Base-by-base conservation (phyloP, 2,888 invertebrate species). In the Drosophila borealis region DNA sequence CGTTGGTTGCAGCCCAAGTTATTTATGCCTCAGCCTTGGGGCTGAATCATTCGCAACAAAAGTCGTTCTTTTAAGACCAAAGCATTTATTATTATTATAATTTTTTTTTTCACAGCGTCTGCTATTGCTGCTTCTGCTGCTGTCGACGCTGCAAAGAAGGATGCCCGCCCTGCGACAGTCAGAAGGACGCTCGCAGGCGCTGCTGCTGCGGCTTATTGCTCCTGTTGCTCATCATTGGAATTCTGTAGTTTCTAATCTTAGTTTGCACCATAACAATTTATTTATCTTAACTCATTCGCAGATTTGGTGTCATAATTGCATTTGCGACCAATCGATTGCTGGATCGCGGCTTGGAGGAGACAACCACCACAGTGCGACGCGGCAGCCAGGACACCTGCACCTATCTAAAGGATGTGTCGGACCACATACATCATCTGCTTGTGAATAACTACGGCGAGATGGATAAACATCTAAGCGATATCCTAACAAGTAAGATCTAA, bases 291-390 rank as follows among this genome's bases (percentile, higher is more conserved):
- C 0, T 8, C 13, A 6, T 9, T 65, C 54, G 4, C 34, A 98
- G 98, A 88, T 97, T 98, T 93, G 98, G 98, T 66, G 96, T 98
- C 69, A 97, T 98, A 51, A 97, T 98, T 92, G 96, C 97, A 46
- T 98, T 98, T 93, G 96, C 97, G 57, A 98, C 97, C 60, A 98
- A 98, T 92, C 95, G 96, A 88, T 96, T 96, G 90, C 93, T 97
- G 93, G 95, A 97, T 90, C 94, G 94, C 55, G 96, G 97, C 55
- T 93, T 95, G 36, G 93, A 94, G 55, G 94, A 94, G 19, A 93
- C 96, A 57, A 94, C 96, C 1, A 91, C 84, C 13, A 94, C 95
- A 39, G 91, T 95, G 71, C 94, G 94, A 74, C 93, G 93, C 57
- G 94, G 94, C 55, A 90, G 96, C 69, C 93, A 93, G 41, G 97